Evolutionary conservation across 2,113 vertebrate genomes (phyloP), one percentile per base, ranked within the genome.

Genomic region (Crotalus helleri): DNA sequence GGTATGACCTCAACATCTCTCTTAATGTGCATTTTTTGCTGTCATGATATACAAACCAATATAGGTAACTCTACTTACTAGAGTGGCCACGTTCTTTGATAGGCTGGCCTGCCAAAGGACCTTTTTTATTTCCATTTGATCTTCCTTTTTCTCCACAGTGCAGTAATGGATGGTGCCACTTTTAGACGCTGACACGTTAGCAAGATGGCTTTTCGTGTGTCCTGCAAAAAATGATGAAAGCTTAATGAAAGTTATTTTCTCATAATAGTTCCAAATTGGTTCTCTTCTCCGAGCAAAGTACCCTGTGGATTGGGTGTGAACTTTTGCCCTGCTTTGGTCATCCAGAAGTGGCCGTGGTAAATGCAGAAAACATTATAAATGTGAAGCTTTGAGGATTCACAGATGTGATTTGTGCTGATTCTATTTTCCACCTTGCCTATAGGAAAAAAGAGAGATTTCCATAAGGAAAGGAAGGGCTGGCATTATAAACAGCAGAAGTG

Each of bases 191-290:
- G 95, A 96, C 95, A 95, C 95, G 97, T 97, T 94, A 92, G 96
- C 94, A 94, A 95, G 93, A 96, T 96, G 93, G 90, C 88, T 95
- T 92, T 94, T 93, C 92, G 90, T n/a, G 95, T 92, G 94, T 93
- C 94, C 91, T 94, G 92, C 91, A 92, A 51, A 96, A 97, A 90
- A 96, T 96, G 96, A 97, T 97, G 96, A 97, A 97, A 96, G 92
- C 96, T 96, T 97, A 97, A 97, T 96, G 96, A 95, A 97, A 97
- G 95, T 95, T 97, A 96, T 97, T 97, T 97, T 96, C 94, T 96
- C 95, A 93, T 96, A 96, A 95, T 96, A 95, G 89, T 87, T 92
- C 91, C 90, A 97, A 97, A 97, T 95, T 96, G 93, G 91, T 96
- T 96, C 91, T 95, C 89, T 95, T 96, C 0, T 0, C 88, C 12